Evolutionary conservation across 1,140 invertebrate genomes (phyloP), one percentile per base, ranked within the genome.

Genomic region (Drosophila tani): DNA sequence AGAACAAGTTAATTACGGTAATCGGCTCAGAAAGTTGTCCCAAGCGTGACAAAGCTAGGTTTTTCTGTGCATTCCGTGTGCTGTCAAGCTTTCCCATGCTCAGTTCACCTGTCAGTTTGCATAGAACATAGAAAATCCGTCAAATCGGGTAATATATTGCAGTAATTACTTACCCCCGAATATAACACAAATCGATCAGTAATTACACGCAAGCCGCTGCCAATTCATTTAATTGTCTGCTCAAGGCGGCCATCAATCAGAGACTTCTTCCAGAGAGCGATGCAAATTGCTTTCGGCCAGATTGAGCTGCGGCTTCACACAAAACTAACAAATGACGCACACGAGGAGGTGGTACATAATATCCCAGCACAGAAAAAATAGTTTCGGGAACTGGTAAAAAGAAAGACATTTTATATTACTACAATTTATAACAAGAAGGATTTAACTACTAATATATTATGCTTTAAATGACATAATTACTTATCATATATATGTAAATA

Each of bases 281-380:
- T 90, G 77, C 59, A 78, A 84, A 88, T 81, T 79, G 78, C 69
- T 81, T 68, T 21, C 46, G 70, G n/a, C 40, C 64, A 55, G 51
- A 79, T 12, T 63, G 65, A 75, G 50, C 47, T 79, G 79, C 81
- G 71, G 58, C 67, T 90, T 90, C 85, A 62, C 85, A 90, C 86
- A 85, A 85, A 90, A 90, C 85, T 85, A 82, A 75, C 85, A 90
- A 90, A 82, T 90, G 85, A 84, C 69, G 74, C 53, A 49, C 38
- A 14, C 75, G 17, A 71, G 41, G 64, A 71, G 59, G 46, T 79
- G 75, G 56, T 46, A 55, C 19, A 55, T 17, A 45, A 51, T 60
- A 41, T 27, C 2, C 1, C 5, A 29, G 19, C 45, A 73, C 67
- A 4, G 38, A 24, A 15, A 69, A 68, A 21, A 64, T 11, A 0